Evolutionary conservation across 2,113 vertebrate species (phyloP), one percentile per base, ranked within the genome.

Genomic region (Myotis lucifugus): DNA sequence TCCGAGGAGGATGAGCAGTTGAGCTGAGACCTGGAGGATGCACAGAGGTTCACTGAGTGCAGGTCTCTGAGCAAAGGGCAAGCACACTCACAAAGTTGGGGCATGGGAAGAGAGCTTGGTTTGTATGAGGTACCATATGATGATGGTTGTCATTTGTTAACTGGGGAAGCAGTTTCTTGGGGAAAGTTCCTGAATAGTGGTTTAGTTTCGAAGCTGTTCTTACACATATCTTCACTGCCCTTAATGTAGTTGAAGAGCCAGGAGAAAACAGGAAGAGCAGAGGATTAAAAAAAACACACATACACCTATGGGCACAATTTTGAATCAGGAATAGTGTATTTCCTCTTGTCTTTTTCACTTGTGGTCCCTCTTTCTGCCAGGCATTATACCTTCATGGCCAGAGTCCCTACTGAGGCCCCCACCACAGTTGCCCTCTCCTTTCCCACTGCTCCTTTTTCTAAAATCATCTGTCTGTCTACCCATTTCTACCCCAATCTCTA

Each of bases 71-170:
- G 83, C 76, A 23, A 5, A 23, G 29, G 34, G 23, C 67, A 6
- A 3, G 12, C 0, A 4, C 14, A 3, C 15, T 25, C 67, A 46
- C 2, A 0, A 7, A 27, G 18, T 3, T 8, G 1, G 4, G 29
- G 59, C 17, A 48, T 52, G 6, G 50, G 61, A 18, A 25, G 17
- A 52, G 46, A 48, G 13, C 14, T 2, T 12, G 76, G 8, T 32
- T 23, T 32, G 54, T 15, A 32, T 34, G 67, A 34, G 67, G 54
- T 46, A 29, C 34, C 32, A 6, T 1, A 0, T 37, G 61, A 1
- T 27, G 14, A 9, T 6, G 37, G 8, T n/a, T 15, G 5, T 34
- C 42, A 0, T 72, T 40, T 6, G 12, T 29, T 29, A 42, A 37
- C 34, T n/a, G n/a, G 54, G 40, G 89, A 76, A 56, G 66, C 32